A percentile compares a stretch with the other conserved stretches of the same genome.
Conservation (phyloP, 2,888 invertebrate genomes). For the Acleris sparsana region DNA sequence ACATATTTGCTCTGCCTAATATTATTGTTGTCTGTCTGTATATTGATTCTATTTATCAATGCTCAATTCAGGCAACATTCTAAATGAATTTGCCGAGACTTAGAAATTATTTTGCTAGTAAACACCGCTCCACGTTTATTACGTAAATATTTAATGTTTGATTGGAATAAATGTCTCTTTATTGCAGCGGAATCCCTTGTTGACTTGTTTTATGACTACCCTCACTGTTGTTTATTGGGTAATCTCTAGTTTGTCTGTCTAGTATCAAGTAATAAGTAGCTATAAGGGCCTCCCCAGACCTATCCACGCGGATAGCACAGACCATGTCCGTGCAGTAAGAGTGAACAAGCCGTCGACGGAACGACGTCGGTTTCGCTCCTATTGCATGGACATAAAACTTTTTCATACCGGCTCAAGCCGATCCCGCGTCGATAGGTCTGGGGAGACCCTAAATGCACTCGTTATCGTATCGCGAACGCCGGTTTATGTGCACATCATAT, state of each 20-base stretch:
- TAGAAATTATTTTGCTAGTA: conserved; percentile 72
- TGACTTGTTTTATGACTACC: conserved; percentile 40
- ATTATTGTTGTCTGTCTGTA: conserved; percentile 37
- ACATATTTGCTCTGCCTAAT: conserved; percentile 35
- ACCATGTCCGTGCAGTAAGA: too few species aligned
- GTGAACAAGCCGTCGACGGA: too few species aligned
- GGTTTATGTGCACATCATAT: too few species aligned
- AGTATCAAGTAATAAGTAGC: background rate
- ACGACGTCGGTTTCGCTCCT: too few species aligned
- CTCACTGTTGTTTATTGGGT: conserved; percentile 8
- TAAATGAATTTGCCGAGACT: conserved; percentile 76
- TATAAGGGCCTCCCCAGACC: too few species aligned
- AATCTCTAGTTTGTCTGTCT: conserved; percentile 1
- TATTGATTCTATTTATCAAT: conserved; percentile 64
- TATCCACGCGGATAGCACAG: too few species aligned
- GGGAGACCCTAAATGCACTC: too few species aligned
- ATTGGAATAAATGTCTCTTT: conserved; percentile 54
- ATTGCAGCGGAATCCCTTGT: conserved; percentile 50
- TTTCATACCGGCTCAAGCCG: too few species aligned
- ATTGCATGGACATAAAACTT: too few species aligned
- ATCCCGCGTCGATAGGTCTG: too few species aligned
- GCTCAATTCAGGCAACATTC: conserved; percentile 61
- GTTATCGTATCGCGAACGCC: background rate
- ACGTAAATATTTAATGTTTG: conserved; percentile 73
- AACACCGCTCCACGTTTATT: conserved; percentile 66